Base-by-base conservation (phyloP, 2,797 vertebrate species). In the Mormyrus hasselquistii region DNA sequence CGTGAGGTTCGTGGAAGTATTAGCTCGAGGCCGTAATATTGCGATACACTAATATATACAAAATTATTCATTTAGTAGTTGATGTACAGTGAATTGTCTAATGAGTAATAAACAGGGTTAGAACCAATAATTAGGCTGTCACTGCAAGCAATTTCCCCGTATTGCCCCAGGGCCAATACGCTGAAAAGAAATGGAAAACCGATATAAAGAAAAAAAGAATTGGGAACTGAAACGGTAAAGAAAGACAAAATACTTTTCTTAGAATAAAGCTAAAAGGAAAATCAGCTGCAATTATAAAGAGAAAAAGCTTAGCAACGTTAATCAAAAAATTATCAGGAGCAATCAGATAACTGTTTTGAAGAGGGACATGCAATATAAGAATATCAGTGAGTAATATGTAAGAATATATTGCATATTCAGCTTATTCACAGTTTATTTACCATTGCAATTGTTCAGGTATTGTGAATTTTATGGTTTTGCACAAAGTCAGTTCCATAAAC, bases 61-160 rank as follows among this genome's bases (percentile, higher is more conserved):
- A 95, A 96, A 96, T 96, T 96, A 97, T 96, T 96, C 95, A 96
- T 96, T 96, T 96, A 96, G 96, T 93, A 94, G 95, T 95, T 93
- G 95, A 96, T 95, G 94, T 96, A 96, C 95, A 95, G 95, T 95
- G 94, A 94, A 96, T 96, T 95, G 96, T 96, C 95, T 96, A 96
- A 96, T 95, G 95, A 95, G 94, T 95, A 96, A 96, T 96, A 95
- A 96, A 95, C 94, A 93, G 93, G 93, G 92, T 93, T 93, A 94
- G 93, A 94, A 93, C 94, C 95, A 93, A 95, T 97, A 96, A 96
- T 97, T 96, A 96, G 95, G 94, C 95, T 96, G 95, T 96, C 96
- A 96, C 95, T 96, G 95, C 93, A 92, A 95, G 95, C 95, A 93
- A 94, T 94, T 96, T 93, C 93, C 94, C 93, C 93, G 91, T 90